Evolutionary conservation across 2,888 invertebrate genomes (phyloP).

Genomic region (Drosophila testacea): DNA sequence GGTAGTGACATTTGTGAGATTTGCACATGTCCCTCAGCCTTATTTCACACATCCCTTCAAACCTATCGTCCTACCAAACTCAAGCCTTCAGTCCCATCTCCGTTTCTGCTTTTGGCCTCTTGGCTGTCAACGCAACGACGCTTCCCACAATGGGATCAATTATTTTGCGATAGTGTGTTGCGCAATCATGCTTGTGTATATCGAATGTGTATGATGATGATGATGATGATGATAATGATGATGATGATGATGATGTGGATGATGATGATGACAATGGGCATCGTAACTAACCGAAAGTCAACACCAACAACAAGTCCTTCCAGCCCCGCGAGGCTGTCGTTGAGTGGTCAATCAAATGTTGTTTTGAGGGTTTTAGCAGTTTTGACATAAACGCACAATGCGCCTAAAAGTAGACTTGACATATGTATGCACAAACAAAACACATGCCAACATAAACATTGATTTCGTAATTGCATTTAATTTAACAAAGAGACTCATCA

Average conservation of each 20-base stretch:
- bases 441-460: conserved; percentile 2
- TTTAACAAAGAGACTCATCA: not conserved
- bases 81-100: not conserved
- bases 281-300: conserved; percentile 27
- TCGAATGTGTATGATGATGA: not conserved
- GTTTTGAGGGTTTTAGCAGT: conserved; percentile 66
- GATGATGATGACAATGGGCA: conserved; percentile 7
- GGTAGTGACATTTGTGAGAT: not conserved
- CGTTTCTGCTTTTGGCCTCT: conserved; percentile 10
- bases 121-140: conserved; percentile 64
- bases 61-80: not conserved
- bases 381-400: conserved; percentile 31
- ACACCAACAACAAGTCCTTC: conserved; percentile 13
- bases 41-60: not conserved
- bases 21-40: not conserved
- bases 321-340: conserved; percentile 26
- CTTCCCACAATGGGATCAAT: conserved; percentile 78
- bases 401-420: conserved; percentile 9
- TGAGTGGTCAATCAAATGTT: conserved; percentile 74
- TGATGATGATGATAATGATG: not conserved
- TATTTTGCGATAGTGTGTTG: conserved; percentile 68
- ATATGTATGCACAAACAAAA: conserved; percentile 10
- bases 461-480: conserved; percentile 13
- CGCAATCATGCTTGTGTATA: conserved; percentile 59
- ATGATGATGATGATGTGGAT: too few relatives aligned